These are phyloP conservation scores for Ictidomys tridecemlineatus DNA, from an alignment of 2,113 vertebrate species.

Conservation along the genomic window DNA sequence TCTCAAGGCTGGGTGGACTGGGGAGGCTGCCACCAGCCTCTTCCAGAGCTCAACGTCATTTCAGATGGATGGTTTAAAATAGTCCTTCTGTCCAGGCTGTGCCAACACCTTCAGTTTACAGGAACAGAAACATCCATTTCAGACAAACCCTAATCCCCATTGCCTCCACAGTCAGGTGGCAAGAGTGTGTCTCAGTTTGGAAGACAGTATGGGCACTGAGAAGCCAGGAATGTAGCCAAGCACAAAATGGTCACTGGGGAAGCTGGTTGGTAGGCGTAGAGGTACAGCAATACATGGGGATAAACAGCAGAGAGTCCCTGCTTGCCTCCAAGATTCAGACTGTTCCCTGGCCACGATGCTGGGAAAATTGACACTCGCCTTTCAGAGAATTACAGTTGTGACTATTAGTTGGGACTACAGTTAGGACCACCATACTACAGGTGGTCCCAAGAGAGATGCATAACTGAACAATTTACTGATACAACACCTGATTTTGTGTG, in stretches of 20 bases:
- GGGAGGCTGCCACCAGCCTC: neutral
- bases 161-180: neutral
- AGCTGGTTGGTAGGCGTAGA: neutral
- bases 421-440: too few relatives aligned
- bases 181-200: neutral
- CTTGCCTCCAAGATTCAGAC: neutral
- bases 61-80: neutral
- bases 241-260: too few relatives aligned
- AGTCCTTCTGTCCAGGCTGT: too few relatives aligned
- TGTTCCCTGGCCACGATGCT: neutral
- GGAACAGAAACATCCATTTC: neutral
- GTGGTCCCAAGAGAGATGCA: neutral
- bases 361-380: neutral
- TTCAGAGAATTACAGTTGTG: neutral
- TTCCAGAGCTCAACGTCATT: neutral
- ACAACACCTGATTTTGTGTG: neutral
- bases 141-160: too few relatives aligned
- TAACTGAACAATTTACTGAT: neutral
- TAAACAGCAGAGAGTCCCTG: neutral
- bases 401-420: neutral
- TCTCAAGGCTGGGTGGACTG: neutral
- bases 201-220: rapidly evolving
- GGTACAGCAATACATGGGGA: neutral
- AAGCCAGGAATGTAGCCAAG: neutral
- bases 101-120: neutral